phyloP scores from a whole-genome alignment of 2,888 invertebrate genomes.

The Galeopsomyia nigrocyanea region DNA sequence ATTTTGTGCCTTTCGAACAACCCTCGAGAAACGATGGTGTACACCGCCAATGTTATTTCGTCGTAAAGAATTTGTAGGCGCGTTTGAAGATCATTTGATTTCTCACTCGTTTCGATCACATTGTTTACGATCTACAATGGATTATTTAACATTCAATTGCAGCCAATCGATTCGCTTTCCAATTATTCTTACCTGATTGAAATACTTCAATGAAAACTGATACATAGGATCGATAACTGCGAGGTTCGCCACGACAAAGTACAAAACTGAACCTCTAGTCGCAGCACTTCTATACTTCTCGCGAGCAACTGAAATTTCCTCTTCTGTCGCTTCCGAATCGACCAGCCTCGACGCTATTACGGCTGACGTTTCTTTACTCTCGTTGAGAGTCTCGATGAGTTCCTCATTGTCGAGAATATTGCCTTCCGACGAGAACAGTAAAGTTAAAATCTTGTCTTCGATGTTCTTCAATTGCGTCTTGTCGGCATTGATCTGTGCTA shows the following conservation, averaged over 20 bases:
- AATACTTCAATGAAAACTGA: slow-evolving; percentile 93
- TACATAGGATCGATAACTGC: slow-evolving; percentile 96
- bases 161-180: not conserved
- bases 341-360: slow-evolving; percentile 90
- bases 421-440: slow-evolving; percentile 86
- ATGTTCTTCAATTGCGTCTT: slow-evolving; percentile 86
- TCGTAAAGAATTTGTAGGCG: slow-evolving; percentile 79
- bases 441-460: slow-evolving; percentile 89
- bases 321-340: slow-evolving; percentile 90
- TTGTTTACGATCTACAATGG: slow-evolving; percentile 79
- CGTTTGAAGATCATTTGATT: slow-evolving; percentile 75
- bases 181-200: slow-evolving; percentile 74
- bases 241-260: slow-evolving; percentile 90
- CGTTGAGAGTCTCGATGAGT: slow-evolving; percentile 89
- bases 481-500: slow-evolving; percentile 87
- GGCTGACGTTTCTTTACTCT: slow-evolving; percentile 92
- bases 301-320: slow-evolving; percentile 86
- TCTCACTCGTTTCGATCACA: slow-evolving; percentile 84
- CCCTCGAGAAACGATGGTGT: slow-evolving; percentile 89
- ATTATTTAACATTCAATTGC: not conserved
- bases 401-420: slow-evolving; percentile 95
- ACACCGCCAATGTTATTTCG: slow-evolving; percentile 86
- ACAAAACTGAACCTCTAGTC: slow-evolving; percentile 88
- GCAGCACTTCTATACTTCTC: slow-evolving; percentile 90
- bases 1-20: slow-evolving; percentile 93